Evolutionary conservation across 2,113 vertebrate species (phyloP).

Genomic region (Python bivittatus): DNA sequence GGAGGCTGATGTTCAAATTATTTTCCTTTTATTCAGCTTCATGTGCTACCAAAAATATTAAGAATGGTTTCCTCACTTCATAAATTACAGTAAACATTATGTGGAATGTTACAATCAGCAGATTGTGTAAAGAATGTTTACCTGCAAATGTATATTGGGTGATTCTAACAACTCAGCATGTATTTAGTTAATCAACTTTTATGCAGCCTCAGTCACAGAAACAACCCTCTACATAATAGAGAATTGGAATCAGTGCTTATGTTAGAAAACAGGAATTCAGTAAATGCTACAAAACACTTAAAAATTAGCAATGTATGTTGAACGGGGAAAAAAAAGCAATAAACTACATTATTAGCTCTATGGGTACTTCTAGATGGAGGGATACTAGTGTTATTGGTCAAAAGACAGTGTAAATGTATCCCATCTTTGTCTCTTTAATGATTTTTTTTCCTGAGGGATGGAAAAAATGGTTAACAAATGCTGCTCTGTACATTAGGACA

Average conservation of each 20-base stretch:
- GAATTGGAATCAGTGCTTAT: neutral
- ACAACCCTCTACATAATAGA: neutral
- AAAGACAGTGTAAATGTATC: neutral
- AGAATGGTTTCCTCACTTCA: neutral
- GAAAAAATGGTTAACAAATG: neutral
- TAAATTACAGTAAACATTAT: neutral
- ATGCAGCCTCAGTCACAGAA: neutral
- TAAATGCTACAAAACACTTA: neutral
- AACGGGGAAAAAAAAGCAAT: neutral
- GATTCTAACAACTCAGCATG: neutral
- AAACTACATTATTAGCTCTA: neutral
- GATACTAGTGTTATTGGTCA: neutral
- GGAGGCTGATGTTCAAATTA: rapidly evolving
- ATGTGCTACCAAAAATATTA: neutral
- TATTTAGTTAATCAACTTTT: neutral
- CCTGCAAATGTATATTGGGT: neutral
- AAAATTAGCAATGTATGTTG: neutral
- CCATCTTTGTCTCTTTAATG: neutral
- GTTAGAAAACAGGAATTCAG: neutral
- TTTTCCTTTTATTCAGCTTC: neutral
- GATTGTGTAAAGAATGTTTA: neutral
- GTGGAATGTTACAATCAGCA: neutral
- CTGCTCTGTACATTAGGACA: neutral
- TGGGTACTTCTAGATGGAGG: neutral
- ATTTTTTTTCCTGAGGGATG: neutral